Conservation (phyloP, 2,797 vertebrate genomes). For the Cephalopachus bancanus region DNA sequence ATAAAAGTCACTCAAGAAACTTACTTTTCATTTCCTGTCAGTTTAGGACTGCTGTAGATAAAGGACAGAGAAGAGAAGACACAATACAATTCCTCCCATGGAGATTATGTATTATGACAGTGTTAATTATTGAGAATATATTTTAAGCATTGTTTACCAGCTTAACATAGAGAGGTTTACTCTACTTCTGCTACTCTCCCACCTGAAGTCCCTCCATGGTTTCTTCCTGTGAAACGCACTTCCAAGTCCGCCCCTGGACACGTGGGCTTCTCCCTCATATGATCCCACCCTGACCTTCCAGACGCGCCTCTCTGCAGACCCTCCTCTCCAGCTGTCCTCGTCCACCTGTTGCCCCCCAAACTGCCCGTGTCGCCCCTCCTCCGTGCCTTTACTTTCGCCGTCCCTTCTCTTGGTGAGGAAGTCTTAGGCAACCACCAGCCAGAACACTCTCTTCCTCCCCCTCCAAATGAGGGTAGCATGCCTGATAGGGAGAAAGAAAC, state of each 20-base stretch:
- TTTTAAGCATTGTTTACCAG: neutral
- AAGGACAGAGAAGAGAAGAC: neutral
- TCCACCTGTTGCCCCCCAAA: neutral
- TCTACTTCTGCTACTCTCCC: neutral
- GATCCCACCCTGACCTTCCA: neutral
- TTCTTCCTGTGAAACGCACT: neutral
- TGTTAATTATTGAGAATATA: neutral
- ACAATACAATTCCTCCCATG: neutral
- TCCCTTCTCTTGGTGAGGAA: neutral
- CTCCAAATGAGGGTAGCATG: neutral
- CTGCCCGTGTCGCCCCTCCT: neutral
- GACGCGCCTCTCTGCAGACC: neutral
- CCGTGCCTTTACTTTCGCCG: neutral
- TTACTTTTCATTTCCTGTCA: neutral
- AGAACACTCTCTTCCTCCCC: neutral
- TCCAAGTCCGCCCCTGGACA: too few species aligned
- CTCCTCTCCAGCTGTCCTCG: neutral
- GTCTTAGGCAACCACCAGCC: neutral
- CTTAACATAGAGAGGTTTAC: neutral
- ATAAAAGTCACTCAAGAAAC: neutral
- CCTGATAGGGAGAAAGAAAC: neutral
- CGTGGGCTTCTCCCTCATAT: neutral
- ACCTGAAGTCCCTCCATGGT: neutral
- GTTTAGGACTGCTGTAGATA: neutral
- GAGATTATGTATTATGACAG: neutral